phyloP scores from a whole-genome alignment of 1,140 invertebrate species.

The Meteorus sp. region DNA sequence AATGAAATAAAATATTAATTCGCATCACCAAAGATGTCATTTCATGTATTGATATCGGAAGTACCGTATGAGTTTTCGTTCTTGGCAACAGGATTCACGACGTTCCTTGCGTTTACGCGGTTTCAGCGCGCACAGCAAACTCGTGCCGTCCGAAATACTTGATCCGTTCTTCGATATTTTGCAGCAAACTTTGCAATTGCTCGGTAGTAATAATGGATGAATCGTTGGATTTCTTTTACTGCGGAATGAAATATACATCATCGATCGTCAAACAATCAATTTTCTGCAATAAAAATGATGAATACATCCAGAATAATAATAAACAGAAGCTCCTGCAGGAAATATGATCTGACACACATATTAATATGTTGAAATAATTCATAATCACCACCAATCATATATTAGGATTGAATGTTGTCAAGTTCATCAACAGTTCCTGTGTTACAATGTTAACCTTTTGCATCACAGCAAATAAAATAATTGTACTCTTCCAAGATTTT shows the following conservation, averaged over 20 bases:
- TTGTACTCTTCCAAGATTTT: no score
- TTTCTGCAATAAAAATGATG: neutral
- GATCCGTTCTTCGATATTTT: conserved; percentile 45
- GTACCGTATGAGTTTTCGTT: conserved; percentile 76
- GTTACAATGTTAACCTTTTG: no score
- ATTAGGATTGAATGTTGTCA: no score
- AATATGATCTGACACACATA: no score
- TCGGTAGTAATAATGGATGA: conserved; percentile 43
- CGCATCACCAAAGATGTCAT: neutral
- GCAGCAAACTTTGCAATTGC: conserved; percentile 46
- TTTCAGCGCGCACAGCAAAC: conserved; percentile 48
- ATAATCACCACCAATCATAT: no score
- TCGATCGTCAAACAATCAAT: no score
- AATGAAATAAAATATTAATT: conserved; percentile 20
- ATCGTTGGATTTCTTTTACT: conserved; percentile 46
- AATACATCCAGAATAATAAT: neutral
- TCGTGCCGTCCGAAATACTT: conserved; percentile 35
- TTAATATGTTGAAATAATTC: no score
- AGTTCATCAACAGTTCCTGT: no score
- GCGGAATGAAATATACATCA: no score
- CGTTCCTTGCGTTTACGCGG: conserved; percentile 77
- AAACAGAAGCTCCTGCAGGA: neutral
- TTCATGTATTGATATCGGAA: neutral
- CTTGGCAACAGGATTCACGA: conserved; percentile 69
- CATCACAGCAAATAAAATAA: no score